A percentile compares a stretch with the other conserved stretches of the same genome.
Evolutionary conservation across 2,888 invertebrate species (phyloP).

Genomic region (Plebejus melissa): DNA sequence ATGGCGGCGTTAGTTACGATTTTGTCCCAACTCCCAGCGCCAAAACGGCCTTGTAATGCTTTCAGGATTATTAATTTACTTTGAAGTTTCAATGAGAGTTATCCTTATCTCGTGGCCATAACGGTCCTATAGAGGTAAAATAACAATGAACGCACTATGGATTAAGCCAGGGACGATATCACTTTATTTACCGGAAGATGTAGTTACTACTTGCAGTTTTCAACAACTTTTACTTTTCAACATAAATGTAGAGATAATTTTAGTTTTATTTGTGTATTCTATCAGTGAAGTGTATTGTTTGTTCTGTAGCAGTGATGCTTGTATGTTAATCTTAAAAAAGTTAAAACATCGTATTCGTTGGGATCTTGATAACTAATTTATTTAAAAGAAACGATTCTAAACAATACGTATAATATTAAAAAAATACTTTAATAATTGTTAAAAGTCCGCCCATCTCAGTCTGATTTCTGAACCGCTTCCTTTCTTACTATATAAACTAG

Average conservation of each 20-base stretch:
- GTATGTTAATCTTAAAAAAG: too few relatives aligned
- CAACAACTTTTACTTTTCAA: not conserved
- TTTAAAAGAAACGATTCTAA: too few relatives aligned
- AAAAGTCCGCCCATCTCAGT: too few relatives aligned
- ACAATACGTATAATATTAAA: too few relatives aligned
- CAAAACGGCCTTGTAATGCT: not conserved
- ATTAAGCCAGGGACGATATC: not conserved
- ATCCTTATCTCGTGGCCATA: not conserved
- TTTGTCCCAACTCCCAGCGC: not conserved
- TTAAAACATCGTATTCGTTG: too few relatives aligned
- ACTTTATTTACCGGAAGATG: not conserved
- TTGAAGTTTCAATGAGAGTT: not conserved
- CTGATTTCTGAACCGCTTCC: too few relatives aligned
- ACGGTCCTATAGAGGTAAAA: not conserved
- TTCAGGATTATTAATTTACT: not conserved
- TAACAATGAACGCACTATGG: not conserved
- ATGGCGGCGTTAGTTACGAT: not conserved
- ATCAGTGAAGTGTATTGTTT: too few relatives aligned
- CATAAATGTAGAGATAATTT: not conserved
- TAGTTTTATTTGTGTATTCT: too few relatives aligned
- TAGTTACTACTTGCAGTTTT: not conserved
- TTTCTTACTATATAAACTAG: not conserved
- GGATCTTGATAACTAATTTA: too few relatives aligned
- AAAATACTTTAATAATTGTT: too few relatives aligned
- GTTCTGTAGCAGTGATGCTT: too few relatives aligned